phyloP scores from a whole-genome alignment of 2,113 vertebrate genomes.

The Trogon surrucura region DNA sequence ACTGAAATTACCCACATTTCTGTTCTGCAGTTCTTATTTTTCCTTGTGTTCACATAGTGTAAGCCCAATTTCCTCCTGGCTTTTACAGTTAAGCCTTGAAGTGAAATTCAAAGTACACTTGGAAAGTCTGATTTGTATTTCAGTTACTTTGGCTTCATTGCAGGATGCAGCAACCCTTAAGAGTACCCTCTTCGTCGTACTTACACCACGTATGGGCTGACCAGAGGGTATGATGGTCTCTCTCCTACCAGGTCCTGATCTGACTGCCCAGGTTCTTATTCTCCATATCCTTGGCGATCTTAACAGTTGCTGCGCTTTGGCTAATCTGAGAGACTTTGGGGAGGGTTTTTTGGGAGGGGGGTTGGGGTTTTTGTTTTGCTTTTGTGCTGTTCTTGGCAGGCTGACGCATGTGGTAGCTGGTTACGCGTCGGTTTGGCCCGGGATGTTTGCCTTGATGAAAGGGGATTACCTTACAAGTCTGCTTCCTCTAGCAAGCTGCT shows the following conservation, averaged over 20 bases:
- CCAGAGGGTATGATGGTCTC: neutral
- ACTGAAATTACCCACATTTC: neutral
- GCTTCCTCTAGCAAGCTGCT: neutral
- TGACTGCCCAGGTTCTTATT: neutral
- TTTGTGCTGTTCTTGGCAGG: neutral
- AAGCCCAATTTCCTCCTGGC: neutral
- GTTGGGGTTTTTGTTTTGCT: no score
- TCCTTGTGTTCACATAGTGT: neutral
- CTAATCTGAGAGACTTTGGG: neutral
- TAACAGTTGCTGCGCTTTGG: neutral
- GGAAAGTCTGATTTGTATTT: neutral
- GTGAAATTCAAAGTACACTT: neutral
- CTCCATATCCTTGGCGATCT: neutral
- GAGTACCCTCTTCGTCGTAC: neutral
- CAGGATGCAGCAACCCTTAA: neutral
- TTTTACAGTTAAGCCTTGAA: neutral
- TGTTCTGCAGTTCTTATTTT: neutral
- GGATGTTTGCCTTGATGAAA: neutral
- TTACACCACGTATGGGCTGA: neutral
- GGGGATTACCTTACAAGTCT: neutral
- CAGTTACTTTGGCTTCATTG: neutral
- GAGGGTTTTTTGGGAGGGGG: neutral
- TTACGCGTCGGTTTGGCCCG: neutral
- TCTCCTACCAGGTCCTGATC: neutral
- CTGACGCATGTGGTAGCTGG: neutral